Percentiles rank a stretch among this genome's conserved stretches.
Conservation (phyloP, 2,888 invertebrate genomes). For the Cyrtodaria siliqua region DNA sequence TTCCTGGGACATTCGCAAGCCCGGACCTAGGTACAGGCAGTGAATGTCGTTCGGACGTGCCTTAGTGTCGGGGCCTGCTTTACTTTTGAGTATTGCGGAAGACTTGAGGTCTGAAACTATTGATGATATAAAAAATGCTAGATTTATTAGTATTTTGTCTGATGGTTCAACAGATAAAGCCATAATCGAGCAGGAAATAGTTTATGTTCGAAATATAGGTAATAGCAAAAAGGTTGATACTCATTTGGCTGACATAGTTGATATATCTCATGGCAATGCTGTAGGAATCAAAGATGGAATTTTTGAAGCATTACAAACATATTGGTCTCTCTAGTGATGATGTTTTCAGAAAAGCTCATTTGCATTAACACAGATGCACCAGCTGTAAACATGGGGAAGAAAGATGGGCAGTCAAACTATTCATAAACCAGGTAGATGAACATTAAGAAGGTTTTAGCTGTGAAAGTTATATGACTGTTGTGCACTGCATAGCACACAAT, state of each 20-base stretch:
- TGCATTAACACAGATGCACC: slow-evolving; percentile 51
- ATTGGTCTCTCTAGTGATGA: no score
- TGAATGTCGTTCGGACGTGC: no score
- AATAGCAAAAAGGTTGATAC: slow-evolving; percentile 15
- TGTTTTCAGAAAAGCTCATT: slow-evolving; percentile 31
- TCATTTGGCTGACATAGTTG: slow-evolving; percentile 30
- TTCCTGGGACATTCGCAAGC: no score
- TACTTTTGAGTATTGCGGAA: neutral
- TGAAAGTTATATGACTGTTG: slow-evolving; percentile 13
- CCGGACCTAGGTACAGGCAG: no score
- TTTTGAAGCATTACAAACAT: slow-evolving; percentile 12
- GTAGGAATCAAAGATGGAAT: slow-evolving; percentile 34
- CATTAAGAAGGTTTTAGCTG: slow-evolving; percentile 3
- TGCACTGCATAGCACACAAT: slow-evolving; percentile 39
- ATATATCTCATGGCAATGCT: slow-evolving; percentile 34
- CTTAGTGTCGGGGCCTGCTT: no score
- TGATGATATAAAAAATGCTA: neutral
- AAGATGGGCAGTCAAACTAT: slow-evolving; percentile 35
- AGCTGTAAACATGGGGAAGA: slow-evolving; percentile 39
- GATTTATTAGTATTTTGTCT: slow-evolving; percentile 1
- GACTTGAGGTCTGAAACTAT: neutral
- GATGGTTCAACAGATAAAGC: neutral
- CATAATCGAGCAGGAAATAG: neutral
- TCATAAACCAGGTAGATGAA: slow-evolving; percentile 32
- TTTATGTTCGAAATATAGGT: slow-evolving; percentile 9